These are phyloP conservation scores for Hoplias malabaricus DNA, from an alignment of 2,113 vertebrate genomes.

Conservation along the genomic window DNA sequence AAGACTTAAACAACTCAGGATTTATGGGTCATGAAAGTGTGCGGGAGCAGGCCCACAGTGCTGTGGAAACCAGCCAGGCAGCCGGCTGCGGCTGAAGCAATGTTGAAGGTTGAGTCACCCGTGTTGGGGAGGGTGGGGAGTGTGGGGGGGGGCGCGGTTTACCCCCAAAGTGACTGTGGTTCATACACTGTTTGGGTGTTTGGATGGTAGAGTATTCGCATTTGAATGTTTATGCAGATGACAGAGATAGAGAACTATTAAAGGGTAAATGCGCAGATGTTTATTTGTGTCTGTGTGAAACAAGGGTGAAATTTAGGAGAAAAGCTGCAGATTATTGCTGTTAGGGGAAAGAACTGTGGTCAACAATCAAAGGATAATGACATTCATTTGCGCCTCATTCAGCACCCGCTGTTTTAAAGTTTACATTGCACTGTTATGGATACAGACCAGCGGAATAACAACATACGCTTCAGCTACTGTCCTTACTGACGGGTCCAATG, in stretches of 20 bases:
- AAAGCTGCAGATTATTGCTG: neutral
- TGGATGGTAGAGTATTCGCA: neutral
- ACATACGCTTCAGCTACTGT: neutral
- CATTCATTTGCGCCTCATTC: neutral
- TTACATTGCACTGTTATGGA: neutral
- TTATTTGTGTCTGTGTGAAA: neutral
- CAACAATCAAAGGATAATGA: neutral
- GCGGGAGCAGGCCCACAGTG: conserved; percentile 49
- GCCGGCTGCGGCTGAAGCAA: conserved; percentile 69
- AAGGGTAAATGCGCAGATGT: neutral
- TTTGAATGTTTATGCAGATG: neutral
- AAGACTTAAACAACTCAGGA: conserved; percentile 73
- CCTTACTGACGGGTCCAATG: neutral
- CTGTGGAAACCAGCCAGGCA: conserved; percentile 58
- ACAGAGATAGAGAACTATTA: neutral
- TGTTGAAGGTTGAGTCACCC: conserved; percentile 70
- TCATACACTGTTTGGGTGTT: conserved; percentile 7
- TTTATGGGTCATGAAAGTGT: conserved; percentile 76
- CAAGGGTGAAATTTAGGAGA: neutral
- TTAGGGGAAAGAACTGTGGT: neutral
- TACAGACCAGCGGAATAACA: neutral
- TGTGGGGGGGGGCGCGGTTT: neutral
- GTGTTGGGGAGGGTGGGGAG: conserved; percentile 11
- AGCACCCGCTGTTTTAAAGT: neutral
- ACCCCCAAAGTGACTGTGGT: neutral